Conservation (phyloP, 2,888 invertebrate species). For the Nomada ferruginata region DNA sequence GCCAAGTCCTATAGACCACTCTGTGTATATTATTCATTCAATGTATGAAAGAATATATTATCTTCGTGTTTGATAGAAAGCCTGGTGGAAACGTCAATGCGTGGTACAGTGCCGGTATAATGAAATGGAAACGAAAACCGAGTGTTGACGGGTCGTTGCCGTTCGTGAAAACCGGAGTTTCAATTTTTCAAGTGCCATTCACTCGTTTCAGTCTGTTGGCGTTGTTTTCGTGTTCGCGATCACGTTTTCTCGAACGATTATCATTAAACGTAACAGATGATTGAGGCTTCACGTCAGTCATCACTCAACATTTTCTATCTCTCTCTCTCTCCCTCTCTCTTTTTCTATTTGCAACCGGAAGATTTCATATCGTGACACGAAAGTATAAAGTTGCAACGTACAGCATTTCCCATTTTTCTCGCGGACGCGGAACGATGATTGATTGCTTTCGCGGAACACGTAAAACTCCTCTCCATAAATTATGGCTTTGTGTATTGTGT, state of each 20-base stretch:
- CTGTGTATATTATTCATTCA: no score
- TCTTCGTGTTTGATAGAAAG: no score
- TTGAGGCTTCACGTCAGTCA: slow-evolving; percentile 25
- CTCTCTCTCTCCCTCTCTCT: background rate
- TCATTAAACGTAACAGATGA: slow-evolving; percentile 19
- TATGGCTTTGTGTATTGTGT: background rate
- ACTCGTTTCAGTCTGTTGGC: background rate
- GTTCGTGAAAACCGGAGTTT: background rate
- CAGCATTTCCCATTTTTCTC: slow-evolving; percentile 12
- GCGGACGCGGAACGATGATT: slow-evolving; percentile 2
- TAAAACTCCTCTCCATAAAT: slow-evolving; percentile 8
- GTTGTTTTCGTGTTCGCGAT: slow-evolving; percentile 1
- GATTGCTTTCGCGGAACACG: slow-evolving; percentile 10
- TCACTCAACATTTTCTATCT: background rate
- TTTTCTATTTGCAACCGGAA: background rate
- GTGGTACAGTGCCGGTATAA: background rate
- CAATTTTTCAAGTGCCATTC: slow-evolving; percentile 1
- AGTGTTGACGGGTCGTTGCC: background rate
- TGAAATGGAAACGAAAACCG: background rate
- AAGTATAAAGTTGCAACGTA: slow-evolving; percentile 4
- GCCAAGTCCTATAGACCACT: no score
- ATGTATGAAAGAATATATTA: no score
- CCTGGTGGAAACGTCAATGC: no score
- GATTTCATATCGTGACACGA: background rate
- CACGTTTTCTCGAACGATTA: background rate